Percentiles rank a stretch among this genome's conserved stretches.
These are phyloP conservation scores for Periophthalmus magnuspinnatus DNA, from an alignment of 2,797 vertebrate genomes.

Conservation along the genomic window DNA sequence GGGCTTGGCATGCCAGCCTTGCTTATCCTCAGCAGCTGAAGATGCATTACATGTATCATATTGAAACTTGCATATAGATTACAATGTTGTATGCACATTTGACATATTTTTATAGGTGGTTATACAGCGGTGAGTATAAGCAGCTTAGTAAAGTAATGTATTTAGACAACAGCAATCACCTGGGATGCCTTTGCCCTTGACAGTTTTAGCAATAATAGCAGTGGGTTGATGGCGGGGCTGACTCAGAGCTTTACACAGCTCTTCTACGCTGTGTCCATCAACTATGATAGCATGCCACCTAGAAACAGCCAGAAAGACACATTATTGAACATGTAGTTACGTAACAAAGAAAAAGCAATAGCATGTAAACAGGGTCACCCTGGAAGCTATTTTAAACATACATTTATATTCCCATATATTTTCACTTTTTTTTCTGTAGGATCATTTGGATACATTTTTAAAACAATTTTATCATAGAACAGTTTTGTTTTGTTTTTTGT, in stretches of 20 bases:
- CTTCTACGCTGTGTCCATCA: slow-evolving; percentile 95
- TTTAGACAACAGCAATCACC: slow-evolving; percentile 71
- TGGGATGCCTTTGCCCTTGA: slow-evolving; percentile 92
- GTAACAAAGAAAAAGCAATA: slow-evolving; percentile 10
- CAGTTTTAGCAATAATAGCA: slow-evolving; percentile 93
- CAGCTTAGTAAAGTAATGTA: neutral
- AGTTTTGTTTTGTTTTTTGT: too few relatives aligned
- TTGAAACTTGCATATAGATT: neutral
- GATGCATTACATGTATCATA: slow-evolving; percentile 8
- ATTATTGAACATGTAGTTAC: slow-evolving; percentile 6
- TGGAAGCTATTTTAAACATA: too few relatives aligned
- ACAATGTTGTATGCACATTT: neutral
- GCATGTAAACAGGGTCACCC: neutral
- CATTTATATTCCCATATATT: too few relatives aligned
- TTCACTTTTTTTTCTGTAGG: too few relatives aligned
- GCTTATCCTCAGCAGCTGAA: slow-evolving; percentile 91
- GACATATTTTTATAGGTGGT: neutral
- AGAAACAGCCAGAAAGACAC: slow-evolving; percentile 24
- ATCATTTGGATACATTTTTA: too few relatives aligned
- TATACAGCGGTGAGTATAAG: neutral
- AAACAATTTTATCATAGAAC: too few relatives aligned
- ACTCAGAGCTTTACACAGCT: slow-evolving; percentile 94
- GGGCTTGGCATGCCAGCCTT: slow-evolving; percentile 92
- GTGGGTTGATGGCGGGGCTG: slow-evolving; percentile 90
- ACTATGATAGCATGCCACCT: slow-evolving; percentile 93